Evolutionary conservation across 2,797 vertebrate genomes (phyloP).

Genomic region (Hippoglossus hippoglossus): DNA sequence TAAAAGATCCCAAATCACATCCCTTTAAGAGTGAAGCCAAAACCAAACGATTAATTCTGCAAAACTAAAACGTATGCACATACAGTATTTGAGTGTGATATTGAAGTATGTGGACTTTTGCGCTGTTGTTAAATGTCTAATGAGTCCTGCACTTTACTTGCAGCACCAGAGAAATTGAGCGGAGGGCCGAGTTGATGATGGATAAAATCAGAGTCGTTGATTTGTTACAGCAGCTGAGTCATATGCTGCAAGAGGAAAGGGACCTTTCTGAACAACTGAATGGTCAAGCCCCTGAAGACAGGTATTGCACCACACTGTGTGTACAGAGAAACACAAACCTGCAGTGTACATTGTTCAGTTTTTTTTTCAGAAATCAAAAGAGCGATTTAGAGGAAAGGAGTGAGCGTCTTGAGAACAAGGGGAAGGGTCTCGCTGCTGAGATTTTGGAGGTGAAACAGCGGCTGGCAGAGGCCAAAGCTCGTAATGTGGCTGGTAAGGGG

Average conservation of each 20-base stretch:
- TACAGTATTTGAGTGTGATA: background rate
- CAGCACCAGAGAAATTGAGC: conserved; percentile 63
- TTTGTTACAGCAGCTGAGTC: conserved; percentile 59
- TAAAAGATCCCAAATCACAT: no score
- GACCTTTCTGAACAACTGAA: conserved; percentile 47
- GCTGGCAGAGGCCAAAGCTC: conserved; percentile 42
- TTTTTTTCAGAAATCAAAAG: conserved; percentile 38
- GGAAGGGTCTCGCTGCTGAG: conserved; percentile 41
- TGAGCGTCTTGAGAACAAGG: conserved; percentile 34
- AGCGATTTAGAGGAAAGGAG: conserved; percentile 42
- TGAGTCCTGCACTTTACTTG: conserved; percentile 8
- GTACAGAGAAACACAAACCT: background rate
- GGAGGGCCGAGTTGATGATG: conserved; percentile 48
- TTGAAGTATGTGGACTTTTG: background rate
- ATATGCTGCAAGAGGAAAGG: conserved; percentile 52
- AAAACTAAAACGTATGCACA: background rate
- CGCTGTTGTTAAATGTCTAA: background rate
- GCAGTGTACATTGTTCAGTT: background rate
- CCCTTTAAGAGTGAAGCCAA: no score
- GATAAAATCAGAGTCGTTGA: conserved; percentile 39
- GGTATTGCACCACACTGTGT: conserved; percentile 31
- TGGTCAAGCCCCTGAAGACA: conserved; percentile 11
- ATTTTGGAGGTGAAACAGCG: conserved; percentile 47
- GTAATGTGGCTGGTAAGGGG: conserved; percentile 50
- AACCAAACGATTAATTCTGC: background rate